Evolutionary conservation across 2,888 invertebrate genomes (phyloP), one percentile per base, ranked within the genome.

Genomic region (Cephus sareptanus): DNA sequence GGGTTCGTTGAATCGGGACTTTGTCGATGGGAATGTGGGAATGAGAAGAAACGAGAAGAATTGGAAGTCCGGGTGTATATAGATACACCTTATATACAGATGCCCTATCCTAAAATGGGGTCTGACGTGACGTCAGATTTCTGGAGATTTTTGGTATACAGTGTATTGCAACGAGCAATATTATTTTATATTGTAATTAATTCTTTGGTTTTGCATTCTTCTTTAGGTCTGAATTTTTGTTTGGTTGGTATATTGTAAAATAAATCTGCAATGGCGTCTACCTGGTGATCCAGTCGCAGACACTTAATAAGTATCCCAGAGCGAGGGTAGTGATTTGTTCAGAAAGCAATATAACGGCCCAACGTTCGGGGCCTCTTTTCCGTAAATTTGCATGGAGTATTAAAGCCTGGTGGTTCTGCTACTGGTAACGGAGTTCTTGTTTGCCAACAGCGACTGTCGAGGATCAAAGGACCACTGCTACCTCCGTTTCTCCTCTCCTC

Each of bases 311-410:
- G 23, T 23, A 23, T 56, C 9, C 23, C 56, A 23, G 56, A 56
- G 56, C 23, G 56, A 23, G 89, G 90, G 88, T 90, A 90, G 88
- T 89, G 91, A 91, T 91, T 91, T 90, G 90, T 90, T 91, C 87
- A 87, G 85, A 89, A 91, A 90, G 91, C 91, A 91, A 91, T 91
- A 91, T 91, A 91, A 87, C 84, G 82, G 85, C 84, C 86, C 83
- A 85, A 85, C 85, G 73, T 78, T 78, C 79, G 76, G 79, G 81
- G 79, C 83, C 85, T 90, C 89, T 90, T 90, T 89, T 87, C 88
- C 87, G 85, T 82, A 89, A 91, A 91, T 91, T 91, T 91, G 91
- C 91, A 91, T 91, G 90, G 90, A 90, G 91, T 91, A 91, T 91
- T 91, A 91, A 91, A 91, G 90, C 90, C 88, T 90, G 89, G 90